A percentile compares a stretch with the other conserved stretches of the same genome.
Conservation (phyloP, 2,888 invertebrate genomes). For the Lepetodrilus schrolli region DNA sequence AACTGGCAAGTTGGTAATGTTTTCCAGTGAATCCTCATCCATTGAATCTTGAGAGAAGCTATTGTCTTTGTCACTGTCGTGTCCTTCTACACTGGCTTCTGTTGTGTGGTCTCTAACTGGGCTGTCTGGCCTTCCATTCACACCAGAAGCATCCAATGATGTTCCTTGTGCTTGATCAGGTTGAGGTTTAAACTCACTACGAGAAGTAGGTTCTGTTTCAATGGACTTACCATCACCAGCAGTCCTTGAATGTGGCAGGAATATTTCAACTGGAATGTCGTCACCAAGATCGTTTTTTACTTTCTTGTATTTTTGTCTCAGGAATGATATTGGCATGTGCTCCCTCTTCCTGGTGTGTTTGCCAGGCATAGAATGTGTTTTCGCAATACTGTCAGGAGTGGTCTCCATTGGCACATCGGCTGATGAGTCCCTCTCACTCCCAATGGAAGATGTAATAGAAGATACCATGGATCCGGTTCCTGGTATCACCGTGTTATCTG, state of each 20-base stretch:
- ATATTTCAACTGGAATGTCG: conserved; percentile 20
- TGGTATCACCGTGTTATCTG: neutral
- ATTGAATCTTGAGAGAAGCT: conserved; percentile 36
- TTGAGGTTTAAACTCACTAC: too few relatives aligned
- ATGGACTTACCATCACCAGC: neutral
- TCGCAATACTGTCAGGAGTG: too few relatives aligned
- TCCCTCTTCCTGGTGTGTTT: too few relatives aligned
- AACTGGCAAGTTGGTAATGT: too few relatives aligned
- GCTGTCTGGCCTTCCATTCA: too few relatives aligned
- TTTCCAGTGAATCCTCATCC: conserved; percentile 28
- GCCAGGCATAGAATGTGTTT: too few relatives aligned
- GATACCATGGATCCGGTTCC: neutral
- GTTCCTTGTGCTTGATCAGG: neutral
- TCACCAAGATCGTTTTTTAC: too few relatives aligned
- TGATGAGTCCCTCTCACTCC: too few relatives aligned
- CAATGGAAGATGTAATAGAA: neutral
- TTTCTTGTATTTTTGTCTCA: neutral
- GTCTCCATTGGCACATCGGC: too few relatives aligned
- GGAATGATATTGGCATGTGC: neutral
- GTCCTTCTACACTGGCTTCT: too few relatives aligned
- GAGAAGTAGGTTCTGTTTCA: neutral
- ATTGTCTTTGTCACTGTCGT: neutral
- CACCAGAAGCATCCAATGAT: neutral
- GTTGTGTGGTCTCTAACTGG: too few relatives aligned
- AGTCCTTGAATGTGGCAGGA: neutral